Percentiles rank a stretch among this genome's conserved stretches.
phyloP scores from a whole-genome alignment of 1,140 invertebrate genomes.

The Pentalonia nigronervosa region DNA sequence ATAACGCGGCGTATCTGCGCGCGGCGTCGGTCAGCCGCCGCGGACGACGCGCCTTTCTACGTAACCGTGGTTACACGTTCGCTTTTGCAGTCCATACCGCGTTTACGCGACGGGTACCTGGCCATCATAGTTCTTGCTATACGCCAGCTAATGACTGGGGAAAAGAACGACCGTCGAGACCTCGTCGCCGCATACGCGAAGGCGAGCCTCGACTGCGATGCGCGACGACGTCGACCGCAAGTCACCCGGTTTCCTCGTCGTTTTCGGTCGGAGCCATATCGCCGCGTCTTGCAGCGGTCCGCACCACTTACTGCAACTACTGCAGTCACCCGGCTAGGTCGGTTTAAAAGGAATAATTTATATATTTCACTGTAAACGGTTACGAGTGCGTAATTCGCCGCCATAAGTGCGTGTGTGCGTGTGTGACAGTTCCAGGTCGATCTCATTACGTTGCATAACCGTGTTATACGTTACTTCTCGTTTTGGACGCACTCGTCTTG shows the following conservation, averaged over 20 bases:
- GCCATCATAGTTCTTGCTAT: no score
- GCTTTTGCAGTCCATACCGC: neutral
- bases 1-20: neutral
- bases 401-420: neutral
- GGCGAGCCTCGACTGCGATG: no score
- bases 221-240: neutral
- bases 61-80: neutral
- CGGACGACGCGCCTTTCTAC: neutral
- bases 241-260: neutral
- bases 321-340: neutral
- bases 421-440: conserved; percentile 35
- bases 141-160: neutral
- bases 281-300: neutral
- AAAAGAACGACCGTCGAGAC: neutral
- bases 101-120: neutral
- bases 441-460: conserved; percentile 23
- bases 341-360: neutral
- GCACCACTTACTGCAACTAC: neutral
- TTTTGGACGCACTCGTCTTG: neutral
- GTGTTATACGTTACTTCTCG: neutral
- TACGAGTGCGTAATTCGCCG: conserved; percentile 9
- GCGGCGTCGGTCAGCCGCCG: neutral
- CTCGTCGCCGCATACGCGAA: no score
- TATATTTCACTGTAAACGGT: neutral
- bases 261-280: neutral